Base-by-base conservation (phyloP, 1,140 invertebrate species). In the Leptopilina boulardi region DNA sequence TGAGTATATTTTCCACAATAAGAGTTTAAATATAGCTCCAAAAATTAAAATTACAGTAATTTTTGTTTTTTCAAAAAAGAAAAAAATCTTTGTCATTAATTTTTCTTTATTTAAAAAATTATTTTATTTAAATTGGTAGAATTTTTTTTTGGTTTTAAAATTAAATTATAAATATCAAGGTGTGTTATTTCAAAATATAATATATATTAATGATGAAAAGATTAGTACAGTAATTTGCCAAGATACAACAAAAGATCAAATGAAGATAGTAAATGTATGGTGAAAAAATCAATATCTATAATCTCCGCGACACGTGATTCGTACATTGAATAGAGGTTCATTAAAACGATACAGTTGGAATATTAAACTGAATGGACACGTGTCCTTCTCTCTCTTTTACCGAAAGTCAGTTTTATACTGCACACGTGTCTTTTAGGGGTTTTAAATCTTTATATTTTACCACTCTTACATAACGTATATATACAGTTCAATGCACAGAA, bases 281-380 rank as follows among this genome's bases (percentile, higher is more conserved):
- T 13, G 21, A 38, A 66, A 66, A 30, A 66, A 66, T 26, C 23
- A 30, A 66, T 30, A 66, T 30, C 13, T n/a, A n/a, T 66, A 66
- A 30, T 66, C 59, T 66, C 26, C 59, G n/a, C 30, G 15, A n/a
- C 26, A 66, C n/a, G 21, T 26, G 59, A 66, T 66, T 66, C 26
- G 59, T 66, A 34, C 59, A 30, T 23, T 66, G 59, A 66, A 66
- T 66, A 23, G 59, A 66, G 23, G 59, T 66, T 66, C 59, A 66
- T 66, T 66, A 66, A 66, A 66, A 66, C 59, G 59, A 66, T 66
- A 66, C 59, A 66, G 59, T 66, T 66, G 23, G 59, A 66, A 66
- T 66, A 34, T 66, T 66, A 30, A 66, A 66, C 59, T 66, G 3
- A 66, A 66, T 66, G 59, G 59, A 66, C 59, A 66, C 59, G 59